A percentile compares a stretch with the other conserved stretches of the same genome.
These are phyloP conservation scores for Mus spretus DNA, from an alignment of 2,797 vertebrate genomes.

Conservation along the genomic window DNA sequence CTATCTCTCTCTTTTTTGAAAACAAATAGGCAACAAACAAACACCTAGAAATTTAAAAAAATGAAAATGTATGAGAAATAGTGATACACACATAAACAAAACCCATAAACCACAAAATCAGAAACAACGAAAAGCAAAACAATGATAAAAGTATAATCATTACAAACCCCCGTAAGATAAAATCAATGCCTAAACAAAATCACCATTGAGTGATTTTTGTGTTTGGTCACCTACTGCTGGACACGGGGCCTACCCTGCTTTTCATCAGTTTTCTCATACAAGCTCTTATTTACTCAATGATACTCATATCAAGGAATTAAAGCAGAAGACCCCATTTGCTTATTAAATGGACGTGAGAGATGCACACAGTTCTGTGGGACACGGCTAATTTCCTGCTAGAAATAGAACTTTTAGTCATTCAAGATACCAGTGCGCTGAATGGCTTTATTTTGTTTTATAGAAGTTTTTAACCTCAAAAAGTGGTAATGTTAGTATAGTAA, in stretches of 20 bases:
- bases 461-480: slow-evolving; percentile 29
- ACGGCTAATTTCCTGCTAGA: neutral
- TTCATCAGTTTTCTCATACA: neutral
- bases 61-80: neutral
- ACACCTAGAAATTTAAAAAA: neutral
- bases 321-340: slow-evolving; percentile 11
- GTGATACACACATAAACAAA: neutral
- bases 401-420: neutral
- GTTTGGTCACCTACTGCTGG: neutral
- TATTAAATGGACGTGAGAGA: slow-evolving; percentile 3
- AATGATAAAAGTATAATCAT: neutral
- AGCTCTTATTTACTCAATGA: slow-evolving; percentile 8
- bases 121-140: neutral
- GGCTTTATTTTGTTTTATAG: neutral
- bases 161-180: neutral
- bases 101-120: neutral
- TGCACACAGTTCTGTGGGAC: neutral
- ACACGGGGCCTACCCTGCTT: neutral
- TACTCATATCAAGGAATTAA: slow-evolving; percentile 29
- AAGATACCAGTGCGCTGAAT: neutral
- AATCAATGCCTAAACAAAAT: neutral
- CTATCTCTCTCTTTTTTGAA: neutral
- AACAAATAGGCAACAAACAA: neutral
- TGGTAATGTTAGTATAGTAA: slow-evolving; percentile 3
- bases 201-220: neutral